A percentile compares a stretch with the other conserved stretches of the same genome.
Conservation (phyloP, 2,888 invertebrate species). For the Xestia ashworthii region DNA sequence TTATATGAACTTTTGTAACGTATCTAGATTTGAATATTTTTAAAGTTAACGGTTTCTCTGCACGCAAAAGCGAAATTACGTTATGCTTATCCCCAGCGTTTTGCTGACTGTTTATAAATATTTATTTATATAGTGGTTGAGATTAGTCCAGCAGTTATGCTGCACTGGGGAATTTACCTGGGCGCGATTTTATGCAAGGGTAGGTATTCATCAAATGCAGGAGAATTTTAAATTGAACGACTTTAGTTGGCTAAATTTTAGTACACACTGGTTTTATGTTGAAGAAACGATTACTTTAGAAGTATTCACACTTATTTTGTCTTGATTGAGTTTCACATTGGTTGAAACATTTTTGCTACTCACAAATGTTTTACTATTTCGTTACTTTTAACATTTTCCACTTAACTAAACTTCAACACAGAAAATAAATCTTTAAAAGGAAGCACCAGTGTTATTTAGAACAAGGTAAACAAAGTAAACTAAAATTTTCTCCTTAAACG, state of each 20-base stretch:
- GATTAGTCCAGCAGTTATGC: constrained; percentile 61
- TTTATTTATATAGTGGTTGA: constrained; percentile 61
- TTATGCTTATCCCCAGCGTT: constrained; percentile 62
- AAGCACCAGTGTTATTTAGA: constrained; percentile 21
- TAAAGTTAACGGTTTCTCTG: constrained; percentile 62
- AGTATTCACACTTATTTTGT: background rate
- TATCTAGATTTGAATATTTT: constrained; percentile 65
- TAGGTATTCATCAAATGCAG: constrained; percentile 72
- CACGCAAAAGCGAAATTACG: constrained; percentile 68
- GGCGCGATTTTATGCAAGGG: constrained; percentile 70
- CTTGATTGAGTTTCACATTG: background rate
- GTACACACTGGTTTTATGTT: constrained; percentile 26
- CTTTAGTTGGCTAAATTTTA: constrained; percentile 54
- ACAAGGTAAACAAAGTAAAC: constrained; percentile 49
- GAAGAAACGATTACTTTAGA: background rate
- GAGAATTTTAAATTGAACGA: constrained; percentile 71
- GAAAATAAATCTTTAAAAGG: constrained; percentile 9
- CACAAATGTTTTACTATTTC: too few relatives aligned
- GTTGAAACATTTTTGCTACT: background rate
- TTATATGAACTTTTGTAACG: constrained; percentile 56
- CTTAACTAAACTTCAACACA: constrained; percentile 3
- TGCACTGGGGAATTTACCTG: constrained; percentile 57
- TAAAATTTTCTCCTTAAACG: constrained; percentile 56
- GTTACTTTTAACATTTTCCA: background rate
- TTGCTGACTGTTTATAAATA: constrained; percentile 60